phyloP scores from a whole-genome alignment of 1,140 invertebrate genomes.

The Harpegnathos saltator region DNA sequence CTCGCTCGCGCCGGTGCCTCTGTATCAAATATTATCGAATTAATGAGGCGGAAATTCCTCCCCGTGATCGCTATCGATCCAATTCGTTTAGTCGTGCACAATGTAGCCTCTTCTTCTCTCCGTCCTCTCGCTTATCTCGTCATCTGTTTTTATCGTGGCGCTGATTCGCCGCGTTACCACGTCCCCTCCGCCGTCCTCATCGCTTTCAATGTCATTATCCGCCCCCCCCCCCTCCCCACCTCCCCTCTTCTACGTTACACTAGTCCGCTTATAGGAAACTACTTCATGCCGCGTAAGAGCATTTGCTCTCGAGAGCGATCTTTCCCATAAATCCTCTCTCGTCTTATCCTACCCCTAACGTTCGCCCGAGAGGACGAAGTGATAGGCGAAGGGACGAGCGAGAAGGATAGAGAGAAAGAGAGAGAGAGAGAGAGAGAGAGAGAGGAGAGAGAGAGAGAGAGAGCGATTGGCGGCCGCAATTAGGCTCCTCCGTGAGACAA shows the following conservation, averaged over 20 bases:
- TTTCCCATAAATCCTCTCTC: slow-evolving; percentile 54
- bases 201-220: slow-evolving; percentile 48
- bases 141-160: slow-evolving; percentile 57
- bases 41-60: slow-evolving; percentile 42
- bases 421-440: too few relatives aligned
- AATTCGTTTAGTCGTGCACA: slow-evolving; percentile 31
- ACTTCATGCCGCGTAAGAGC: slow-evolving; percentile 53
- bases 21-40: slow-evolving; percentile 33
- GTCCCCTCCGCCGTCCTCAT: slow-evolving; percentile 4
- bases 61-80: slow-evolving; percentile 32
- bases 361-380: slow-evolving; percentile 9
- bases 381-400: neutral
- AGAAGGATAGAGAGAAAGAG: too few relatives aligned
- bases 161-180: slow-evolving; percentile 43
- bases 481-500: neutral
- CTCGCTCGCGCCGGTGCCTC: neutral
- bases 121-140: slow-evolving; percentile 42
- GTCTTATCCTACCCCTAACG: slow-evolving; percentile 25
- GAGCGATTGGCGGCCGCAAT: neutral
- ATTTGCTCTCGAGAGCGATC: slow-evolving; percentile 54
- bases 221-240: neutral
- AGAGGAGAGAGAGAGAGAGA: too few relatives aligned
- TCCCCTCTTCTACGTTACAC: slow-evolving; percentile 41
- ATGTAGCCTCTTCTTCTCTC: neutral
- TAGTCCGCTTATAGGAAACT: slow-evolving; percentile 63